These are phyloP conservation scores for Plutomurus gul DNA, from an alignment of 1,140 invertebrate species.

Conservation along the genomic window DNA sequence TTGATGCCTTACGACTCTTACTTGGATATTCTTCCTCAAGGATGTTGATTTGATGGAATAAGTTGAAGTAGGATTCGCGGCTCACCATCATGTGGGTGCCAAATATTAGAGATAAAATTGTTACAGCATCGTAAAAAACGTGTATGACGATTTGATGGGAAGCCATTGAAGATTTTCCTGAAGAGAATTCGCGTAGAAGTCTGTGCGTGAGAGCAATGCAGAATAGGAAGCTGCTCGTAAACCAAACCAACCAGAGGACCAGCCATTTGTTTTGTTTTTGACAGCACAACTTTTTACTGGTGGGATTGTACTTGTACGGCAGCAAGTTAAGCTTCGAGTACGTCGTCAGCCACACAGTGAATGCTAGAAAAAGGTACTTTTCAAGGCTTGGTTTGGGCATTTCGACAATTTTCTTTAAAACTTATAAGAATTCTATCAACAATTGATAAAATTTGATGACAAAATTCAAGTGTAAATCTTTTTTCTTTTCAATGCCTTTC, in stretches of 20 bases:
- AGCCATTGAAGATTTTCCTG: neutral
- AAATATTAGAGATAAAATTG: neutral
- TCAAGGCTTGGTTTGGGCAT: too few relatives aligned
- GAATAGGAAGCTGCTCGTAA: neutral
- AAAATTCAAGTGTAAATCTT: too few relatives aligned
- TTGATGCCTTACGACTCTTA: too few relatives aligned
- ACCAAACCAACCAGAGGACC: neutral
- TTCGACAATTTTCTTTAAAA: too few relatives aligned
- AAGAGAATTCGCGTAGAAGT: neutral
- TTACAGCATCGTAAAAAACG: neutral
- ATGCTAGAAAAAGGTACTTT: too few relatives aligned
- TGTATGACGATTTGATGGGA: neutral
- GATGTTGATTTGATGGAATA: neutral
- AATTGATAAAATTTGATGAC: too few relatives aligned
- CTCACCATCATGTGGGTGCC: neutral
- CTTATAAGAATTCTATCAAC: too few relatives aligned
- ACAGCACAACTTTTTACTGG: neutral
- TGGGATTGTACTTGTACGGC: neutral
- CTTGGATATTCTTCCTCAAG: neutral
- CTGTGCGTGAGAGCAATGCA: neutral
- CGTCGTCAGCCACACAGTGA: too few relatives aligned
- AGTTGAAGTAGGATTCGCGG: neutral
- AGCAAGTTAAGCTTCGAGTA: neutral
- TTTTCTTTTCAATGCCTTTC: too few relatives aligned
- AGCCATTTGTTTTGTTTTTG: neutral